These are phyloP conservation scores for Trichogramma evanescens DNA, from an alignment of 2,888 invertebrate genomes.

Conservation along the genomic window DNA sequence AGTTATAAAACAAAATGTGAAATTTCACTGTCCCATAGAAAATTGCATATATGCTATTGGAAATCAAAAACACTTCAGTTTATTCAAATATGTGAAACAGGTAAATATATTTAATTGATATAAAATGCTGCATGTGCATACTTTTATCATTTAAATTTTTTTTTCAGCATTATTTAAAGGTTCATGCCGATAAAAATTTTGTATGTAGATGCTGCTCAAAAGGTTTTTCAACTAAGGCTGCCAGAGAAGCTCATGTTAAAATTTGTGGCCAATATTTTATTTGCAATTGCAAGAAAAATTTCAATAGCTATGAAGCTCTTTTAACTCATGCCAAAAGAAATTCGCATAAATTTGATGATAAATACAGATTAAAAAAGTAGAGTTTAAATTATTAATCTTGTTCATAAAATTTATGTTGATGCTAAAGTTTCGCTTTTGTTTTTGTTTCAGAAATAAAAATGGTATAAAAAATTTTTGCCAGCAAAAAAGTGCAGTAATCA, in stretches of 20 bases:
- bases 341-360: conserved; percentile 37
- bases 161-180: conserved; percentile 46
- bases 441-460: conserved; percentile 8
- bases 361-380: conserved; percentile 26
- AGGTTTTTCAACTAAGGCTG: conserved; percentile 44
- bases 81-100: conserved; percentile 46
- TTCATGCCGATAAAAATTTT: conserved; percentile 46
- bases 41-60: conserved; percentile 38
- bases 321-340: conserved; percentile 45
- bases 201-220: conserved; percentile 42
- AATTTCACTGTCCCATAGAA: conserved; percentile 41
- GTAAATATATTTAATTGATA: conserved; percentile 26
- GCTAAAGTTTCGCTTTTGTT: not conserved
- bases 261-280: conserved; percentile 43
- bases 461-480: not conserved
- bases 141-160: not conserved
- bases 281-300: conserved; percentile 41
- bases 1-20: conserved; percentile 33
- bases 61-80: conserved; percentile 37
- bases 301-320: conserved; percentile 44
- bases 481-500: too few relatives aligned
- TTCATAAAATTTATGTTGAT: not conserved
- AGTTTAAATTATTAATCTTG: not conserved
- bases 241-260: conserved; percentile 41
- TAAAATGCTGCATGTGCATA: not conserved